These are phyloP conservation scores for Platygyra sinensis DNA, from an alignment of 64 coral and sea anemone species.

Conservation along the genomic window DNA sequence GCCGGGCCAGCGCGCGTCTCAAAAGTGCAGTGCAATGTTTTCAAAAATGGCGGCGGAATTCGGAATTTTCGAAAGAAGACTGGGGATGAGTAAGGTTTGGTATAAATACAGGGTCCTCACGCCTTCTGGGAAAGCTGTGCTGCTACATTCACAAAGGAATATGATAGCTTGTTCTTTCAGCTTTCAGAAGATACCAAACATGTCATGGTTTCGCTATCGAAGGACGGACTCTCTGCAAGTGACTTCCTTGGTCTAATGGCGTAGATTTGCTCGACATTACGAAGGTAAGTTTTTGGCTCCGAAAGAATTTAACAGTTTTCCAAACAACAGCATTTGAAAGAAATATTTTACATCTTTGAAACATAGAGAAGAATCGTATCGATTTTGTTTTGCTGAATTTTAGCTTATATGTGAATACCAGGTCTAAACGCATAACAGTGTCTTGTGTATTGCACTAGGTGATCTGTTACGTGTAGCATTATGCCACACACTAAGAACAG, in stretches of 20 bases:
- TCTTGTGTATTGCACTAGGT: slow-evolving; percentile 55
- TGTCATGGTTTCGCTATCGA: slow-evolving; percentile 46
- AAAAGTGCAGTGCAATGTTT: slow-evolving; percentile 53
- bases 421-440: slow-evolving; percentile 52
- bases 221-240: slow-evolving; percentile 17
- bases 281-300: slow-evolving; percentile 39
- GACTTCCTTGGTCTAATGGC: slow-evolving; percentile 49
- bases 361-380: slow-evolving; percentile 48
- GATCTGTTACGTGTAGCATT: slow-evolving; percentile 49
- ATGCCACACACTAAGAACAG: too few relatives aligned
- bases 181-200: slow-evolving; percentile 61
- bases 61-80: slow-evolving; percentile 36
- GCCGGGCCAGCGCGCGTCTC: slow-evolving; percentile 31
- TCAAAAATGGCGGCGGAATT: slow-evolving; percentile 40
- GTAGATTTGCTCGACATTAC: slow-evolving; percentile 20
- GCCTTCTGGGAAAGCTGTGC: slow-evolving; percentile 35
- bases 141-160: slow-evolving; percentile 8
- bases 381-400: slow-evolving; percentile 66
- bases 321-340: slow-evolving; percentile 48
- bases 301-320: slow-evolving; percentile 53
- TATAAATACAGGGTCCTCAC: slow-evolving; percentile 30
- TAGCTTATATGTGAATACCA: slow-evolving; percentile 38
- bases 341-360: slow-evolving; percentile 51
- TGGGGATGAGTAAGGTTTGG: slow-evolving; percentile 29
- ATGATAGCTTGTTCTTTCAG: slow-evolving; percentile 5